Percentiles rank a stretch among this genome's conserved stretches.
phyloP scores from a whole-genome alignment of 53 echinoderm and acorn worm species.

The Mesocentrotus franciscanus region DNA sequence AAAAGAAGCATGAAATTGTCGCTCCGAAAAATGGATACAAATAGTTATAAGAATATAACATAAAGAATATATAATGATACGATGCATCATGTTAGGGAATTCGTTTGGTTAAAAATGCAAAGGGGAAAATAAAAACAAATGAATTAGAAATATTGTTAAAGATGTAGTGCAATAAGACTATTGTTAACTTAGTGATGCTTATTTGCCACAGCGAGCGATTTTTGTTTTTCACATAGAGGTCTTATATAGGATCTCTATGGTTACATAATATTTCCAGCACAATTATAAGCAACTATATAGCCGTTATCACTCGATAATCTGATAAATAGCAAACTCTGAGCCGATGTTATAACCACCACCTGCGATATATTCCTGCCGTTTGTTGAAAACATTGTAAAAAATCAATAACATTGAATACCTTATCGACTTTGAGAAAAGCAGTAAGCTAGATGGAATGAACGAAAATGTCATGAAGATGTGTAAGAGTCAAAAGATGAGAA shows the following conservation, averaged over 20 bases:
- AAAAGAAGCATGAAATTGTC: neutral
- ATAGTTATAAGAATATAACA: too few relatives aligned
- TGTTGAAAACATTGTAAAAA: neutral
- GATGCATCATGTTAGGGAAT: too few relatives aligned
- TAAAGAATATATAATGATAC: too few relatives aligned
- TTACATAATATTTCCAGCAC: too few relatives aligned
- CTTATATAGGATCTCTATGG: too few relatives aligned
- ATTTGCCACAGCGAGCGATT: too few relatives aligned
- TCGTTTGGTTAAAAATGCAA: too few relatives aligned
- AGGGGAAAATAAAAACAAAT: too few relatives aligned
- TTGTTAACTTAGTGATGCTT: too few relatives aligned
- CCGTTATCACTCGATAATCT: neutral
- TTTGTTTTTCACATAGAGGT: too few relatives aligned
- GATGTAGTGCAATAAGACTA: too few relatives aligned
- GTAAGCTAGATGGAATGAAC: neutral
- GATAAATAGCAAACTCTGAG: neutral
- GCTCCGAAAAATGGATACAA: neutral
- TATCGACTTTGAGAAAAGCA: constrained; percentile 25
- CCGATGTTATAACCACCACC: neutral
- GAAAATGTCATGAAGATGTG: neutral
- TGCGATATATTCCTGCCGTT: neutral
- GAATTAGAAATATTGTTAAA: too few relatives aligned
- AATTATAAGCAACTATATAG: neutral
- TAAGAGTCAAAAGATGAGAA: neutral
- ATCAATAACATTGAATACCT: constrained; percentile 42